Evolutionary conservation across 64 coral and sea anemone genomes (phyloP).

Genomic region (Montipora efflorescens): DNA sequence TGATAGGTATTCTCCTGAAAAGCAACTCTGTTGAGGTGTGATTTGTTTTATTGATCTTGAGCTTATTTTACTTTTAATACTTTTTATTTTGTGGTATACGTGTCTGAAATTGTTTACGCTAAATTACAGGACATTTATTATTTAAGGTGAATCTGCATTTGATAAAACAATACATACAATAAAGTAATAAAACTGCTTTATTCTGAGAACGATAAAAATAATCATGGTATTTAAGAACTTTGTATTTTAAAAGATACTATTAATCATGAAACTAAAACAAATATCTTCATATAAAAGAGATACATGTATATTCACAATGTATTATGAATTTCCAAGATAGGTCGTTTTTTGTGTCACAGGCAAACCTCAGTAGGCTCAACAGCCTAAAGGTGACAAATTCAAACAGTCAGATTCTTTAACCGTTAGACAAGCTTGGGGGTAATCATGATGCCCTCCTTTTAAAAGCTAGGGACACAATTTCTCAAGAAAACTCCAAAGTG

Average conservation of each 20-base stretch:
- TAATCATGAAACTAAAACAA: too few species aligned
- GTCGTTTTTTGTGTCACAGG: not conserved
- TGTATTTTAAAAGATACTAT: too few species aligned
- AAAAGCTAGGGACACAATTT: not conserved
- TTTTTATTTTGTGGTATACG: too few species aligned
- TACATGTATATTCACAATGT: too few species aligned
- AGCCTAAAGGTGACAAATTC: constrained; percentile 52
- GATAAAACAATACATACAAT: too few species aligned
- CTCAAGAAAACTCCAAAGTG: not conserved
- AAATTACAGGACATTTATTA: too few species aligned
- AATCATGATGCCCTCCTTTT: not conserved
- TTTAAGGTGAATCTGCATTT: too few species aligned
- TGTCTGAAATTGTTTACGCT: too few species aligned
- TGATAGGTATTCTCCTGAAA: constrained; percentile 20
- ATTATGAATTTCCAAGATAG: not conserved
- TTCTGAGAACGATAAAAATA: too few species aligned
- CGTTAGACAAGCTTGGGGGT: not conserved
- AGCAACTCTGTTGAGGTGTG: constrained; percentile 48
- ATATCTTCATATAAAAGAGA: too few species aligned
- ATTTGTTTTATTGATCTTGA: not conserved
- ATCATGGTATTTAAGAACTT: too few species aligned
- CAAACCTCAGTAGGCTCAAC: constrained; percentile 46
- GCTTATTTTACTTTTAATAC: not conserved
- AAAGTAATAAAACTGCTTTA: too few species aligned
- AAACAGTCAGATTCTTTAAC: constrained; percentile 12